These are phyloP conservation scores for Vulpes lagopus DNA, from an alignment of 2,113 vertebrate genomes.

Conservation along the genomic window DNA sequence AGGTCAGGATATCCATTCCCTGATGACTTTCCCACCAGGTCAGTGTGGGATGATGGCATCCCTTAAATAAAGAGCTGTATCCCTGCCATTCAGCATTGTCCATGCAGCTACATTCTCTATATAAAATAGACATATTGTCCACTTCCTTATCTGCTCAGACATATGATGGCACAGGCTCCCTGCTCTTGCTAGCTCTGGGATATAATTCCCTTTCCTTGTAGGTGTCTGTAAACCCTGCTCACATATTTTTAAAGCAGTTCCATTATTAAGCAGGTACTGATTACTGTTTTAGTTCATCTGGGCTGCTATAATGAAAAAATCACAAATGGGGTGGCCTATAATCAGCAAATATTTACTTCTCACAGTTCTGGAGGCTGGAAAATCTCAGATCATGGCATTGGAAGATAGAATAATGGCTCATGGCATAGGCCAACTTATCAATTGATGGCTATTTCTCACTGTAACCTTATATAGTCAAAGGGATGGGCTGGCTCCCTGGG, in stretches of 20 bases:
- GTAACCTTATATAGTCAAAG: not conserved
- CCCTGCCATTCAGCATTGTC: not conserved
- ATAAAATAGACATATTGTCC: not conserved
- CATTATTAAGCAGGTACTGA: not conserved
- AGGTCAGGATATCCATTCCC: not conserved
- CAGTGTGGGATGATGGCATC: not conserved
- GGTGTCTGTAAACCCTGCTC: not conserved
- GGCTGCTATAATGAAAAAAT: not conserved
- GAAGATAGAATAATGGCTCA: not conserved
- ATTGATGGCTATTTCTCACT: not conserved
- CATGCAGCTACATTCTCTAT: not conserved
- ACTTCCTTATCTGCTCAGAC: not conserved
- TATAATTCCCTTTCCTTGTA: not conserved
- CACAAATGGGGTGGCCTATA: not conserved
- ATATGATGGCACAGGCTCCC: not conserved
- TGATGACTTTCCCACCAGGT: not conserved
- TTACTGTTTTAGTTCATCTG: not conserved
- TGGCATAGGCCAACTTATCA: not conserved
- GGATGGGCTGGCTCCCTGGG: not conserved
- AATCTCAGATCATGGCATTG: not conserved
- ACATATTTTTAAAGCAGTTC: not conserved
- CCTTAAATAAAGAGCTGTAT: not conserved
- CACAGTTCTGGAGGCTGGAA: not conserved
- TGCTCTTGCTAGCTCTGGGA: not conserved
- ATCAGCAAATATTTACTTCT: not conserved